These are phyloP conservation scores for Meandrina meandrites DNA, from an alignment of 92 coral and sea anemone genomes.

Conservation along the genomic window DNA sequence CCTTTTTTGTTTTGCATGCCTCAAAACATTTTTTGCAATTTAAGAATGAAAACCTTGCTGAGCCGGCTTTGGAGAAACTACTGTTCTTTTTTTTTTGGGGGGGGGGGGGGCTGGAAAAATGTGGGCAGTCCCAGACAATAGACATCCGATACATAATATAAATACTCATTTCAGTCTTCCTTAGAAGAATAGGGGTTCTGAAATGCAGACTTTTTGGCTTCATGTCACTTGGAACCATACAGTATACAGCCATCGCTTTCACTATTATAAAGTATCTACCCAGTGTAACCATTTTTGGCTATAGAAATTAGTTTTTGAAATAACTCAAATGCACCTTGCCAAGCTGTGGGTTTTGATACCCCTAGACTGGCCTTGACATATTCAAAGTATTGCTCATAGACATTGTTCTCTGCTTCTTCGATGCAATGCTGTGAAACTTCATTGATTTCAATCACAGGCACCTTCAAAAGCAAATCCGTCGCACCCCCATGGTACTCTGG, in stretches of 20 bases:
- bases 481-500: slow-evolving; percentile 45
- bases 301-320: slow-evolving; percentile 31
- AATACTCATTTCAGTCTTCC: no score
- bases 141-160: not conserved
- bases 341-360: slow-evolving; percentile 39
- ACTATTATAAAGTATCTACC: not conserved
- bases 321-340: slow-evolving; percentile 46
- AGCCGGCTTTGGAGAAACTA: not conserved
- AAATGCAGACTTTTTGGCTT: no score
- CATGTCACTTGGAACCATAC: not conserved
- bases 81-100: no score
- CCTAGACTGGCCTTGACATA: slow-evolving; percentile 55
- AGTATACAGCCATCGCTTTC: not conserved
- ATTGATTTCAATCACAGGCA: slow-evolving; percentile 40
- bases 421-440: slow-evolving; percentile 40
- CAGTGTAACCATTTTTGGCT: slow-evolving; percentile 40
- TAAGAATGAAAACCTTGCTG: not conserved
- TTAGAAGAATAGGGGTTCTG: no score
- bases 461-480: slow-evolving; percentile 29
- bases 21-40: no score
- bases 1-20: not conserved
- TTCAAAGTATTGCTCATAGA: slow-evolving; percentile 49
- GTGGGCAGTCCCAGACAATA: not conserved
- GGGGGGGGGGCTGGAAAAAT: no score
- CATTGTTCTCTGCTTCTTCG: slow-evolving; percentile 27